phyloP scores from a whole-genome alignment of 2,888 invertebrate genomes.

The Andrena chrysosceles region DNA sequence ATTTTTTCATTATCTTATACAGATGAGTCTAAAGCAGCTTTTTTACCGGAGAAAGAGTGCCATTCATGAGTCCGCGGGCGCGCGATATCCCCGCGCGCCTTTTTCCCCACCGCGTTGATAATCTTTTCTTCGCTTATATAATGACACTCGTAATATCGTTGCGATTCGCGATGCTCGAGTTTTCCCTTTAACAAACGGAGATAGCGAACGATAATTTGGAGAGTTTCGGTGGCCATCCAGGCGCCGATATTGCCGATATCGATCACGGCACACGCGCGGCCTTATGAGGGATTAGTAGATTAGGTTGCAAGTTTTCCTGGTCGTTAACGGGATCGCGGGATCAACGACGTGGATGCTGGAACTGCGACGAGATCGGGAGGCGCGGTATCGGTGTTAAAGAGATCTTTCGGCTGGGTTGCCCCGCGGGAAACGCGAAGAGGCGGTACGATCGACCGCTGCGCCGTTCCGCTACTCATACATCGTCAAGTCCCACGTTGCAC shows the following conservation, averaged over 20 bases:
- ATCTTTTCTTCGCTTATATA: conserved; percentile 28
- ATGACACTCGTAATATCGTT: background rate
- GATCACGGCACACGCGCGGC: too few species aligned
- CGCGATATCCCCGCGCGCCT: background rate
- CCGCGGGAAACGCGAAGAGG: background rate
- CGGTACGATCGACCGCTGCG: background rate
- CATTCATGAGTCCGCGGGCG: conserved; percentile 41
- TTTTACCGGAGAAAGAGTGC: conserved; percentile 57
- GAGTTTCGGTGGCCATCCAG: too few species aligned
- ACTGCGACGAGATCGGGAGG: background rate
- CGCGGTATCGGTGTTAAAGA: background rate
- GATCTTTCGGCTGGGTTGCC: background rate
- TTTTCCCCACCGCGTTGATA: conserved; percentile 18
- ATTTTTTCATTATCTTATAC: conserved; percentile 27
- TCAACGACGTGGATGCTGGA: too few species aligned
- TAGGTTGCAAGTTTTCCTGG: background rate
- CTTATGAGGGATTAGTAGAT: background rate
- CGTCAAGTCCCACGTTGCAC: conserved; percentile 28
- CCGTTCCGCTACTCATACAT: background rate
- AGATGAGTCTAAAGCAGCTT: conserved; percentile 17
- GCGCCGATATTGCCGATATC: too few species aligned
- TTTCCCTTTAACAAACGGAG: background rate
- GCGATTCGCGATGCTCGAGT: background rate
- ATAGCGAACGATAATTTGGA: too few species aligned
- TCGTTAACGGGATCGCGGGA: background rate